Evolutionary conservation across 1,140 invertebrate species (phyloP).

Genomic region (Wasmannia auropunctata): DNA sequence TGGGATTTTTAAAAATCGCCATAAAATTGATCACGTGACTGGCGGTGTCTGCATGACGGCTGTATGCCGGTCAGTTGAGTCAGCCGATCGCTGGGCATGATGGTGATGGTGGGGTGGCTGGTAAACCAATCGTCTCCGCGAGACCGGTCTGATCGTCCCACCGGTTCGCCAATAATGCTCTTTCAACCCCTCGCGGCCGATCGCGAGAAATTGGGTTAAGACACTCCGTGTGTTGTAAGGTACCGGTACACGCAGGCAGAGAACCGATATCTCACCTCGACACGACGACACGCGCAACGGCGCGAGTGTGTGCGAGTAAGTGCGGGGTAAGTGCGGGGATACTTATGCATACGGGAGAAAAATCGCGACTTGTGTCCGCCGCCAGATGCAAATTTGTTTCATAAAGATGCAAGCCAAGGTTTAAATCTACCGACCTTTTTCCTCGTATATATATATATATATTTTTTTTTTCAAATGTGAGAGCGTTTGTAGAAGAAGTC

Average conservation of each 20-base stretch:
- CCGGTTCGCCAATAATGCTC: constrained; percentile 68
- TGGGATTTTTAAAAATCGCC: constrained; percentile 77
- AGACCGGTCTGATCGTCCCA: constrained; percentile 57
- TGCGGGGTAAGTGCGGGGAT: background rate
- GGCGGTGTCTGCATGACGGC: constrained; percentile 77
- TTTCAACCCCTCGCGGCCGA: constrained; percentile 76
- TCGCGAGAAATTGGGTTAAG: constrained; percentile 68
- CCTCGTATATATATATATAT: too few relatives aligned
- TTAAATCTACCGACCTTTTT: constrained; percentile 3
- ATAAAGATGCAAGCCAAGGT: constrained; percentile 54
- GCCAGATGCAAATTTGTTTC: constrained; percentile 41
- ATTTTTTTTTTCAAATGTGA: constrained; percentile 9
- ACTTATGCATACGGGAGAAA: background rate
- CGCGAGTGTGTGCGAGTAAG: background rate
- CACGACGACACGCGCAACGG: background rate
- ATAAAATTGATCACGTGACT: constrained; percentile 77
- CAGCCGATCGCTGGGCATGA: constrained; percentile 67
- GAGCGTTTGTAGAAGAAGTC: background rate
- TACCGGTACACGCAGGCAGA: background rate
- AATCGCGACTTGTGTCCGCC: constrained; percentile 9
- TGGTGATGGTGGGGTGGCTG: constrained; percentile 60
- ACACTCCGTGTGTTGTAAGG: constrained; percentile 50
- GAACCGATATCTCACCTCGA: constrained; percentile 31
- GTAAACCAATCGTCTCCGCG: constrained; percentile 62
- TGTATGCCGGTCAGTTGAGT: constrained; percentile 77